A percentile compares a stretch with the other conserved stretches of the same genome.
These are phyloP conservation scores for Epinotia ramella DNA, from an alignment of 2,888 invertebrate species.

Conservation along the genomic window DNA sequence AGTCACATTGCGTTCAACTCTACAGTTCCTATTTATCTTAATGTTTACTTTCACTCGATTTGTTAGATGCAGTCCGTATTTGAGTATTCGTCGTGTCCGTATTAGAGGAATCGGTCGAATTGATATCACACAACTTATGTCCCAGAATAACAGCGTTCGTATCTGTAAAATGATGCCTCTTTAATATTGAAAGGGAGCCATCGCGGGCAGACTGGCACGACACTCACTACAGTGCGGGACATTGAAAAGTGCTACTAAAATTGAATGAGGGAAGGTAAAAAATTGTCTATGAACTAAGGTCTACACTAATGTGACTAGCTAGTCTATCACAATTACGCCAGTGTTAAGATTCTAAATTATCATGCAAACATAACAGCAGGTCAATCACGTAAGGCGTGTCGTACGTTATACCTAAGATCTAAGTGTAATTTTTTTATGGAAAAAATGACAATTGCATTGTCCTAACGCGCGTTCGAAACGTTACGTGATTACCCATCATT, in stretches of 20 bases:
- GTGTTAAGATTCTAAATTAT: slow-evolving; percentile 64
- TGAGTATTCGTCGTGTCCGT: slow-evolving; percentile 57
- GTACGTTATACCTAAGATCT: no score
- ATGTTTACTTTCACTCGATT: slow-evolving; percentile 53
- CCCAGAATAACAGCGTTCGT: slow-evolving; percentile 67
- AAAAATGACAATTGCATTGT: no score
- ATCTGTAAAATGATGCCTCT: slow-evolving; percentile 75
- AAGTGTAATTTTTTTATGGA: no score
- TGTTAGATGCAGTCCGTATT: slow-evolving; percentile 49
- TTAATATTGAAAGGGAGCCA: slow-evolving; percentile 51
- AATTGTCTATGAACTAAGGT: slow-evolving; percentile 49
- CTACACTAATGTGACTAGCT: slow-evolving; percentile 56
- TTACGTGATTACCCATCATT: no score
- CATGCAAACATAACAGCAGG: slow-evolving; percentile 59
- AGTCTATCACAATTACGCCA: slow-evolving; percentile 78
- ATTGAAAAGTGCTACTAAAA: slow-evolving; percentile 55
- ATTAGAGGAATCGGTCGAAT: slow-evolving; percentile 67
- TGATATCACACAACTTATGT: slow-evolving; percentile 65
- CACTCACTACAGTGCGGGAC: slow-evolving; percentile 62
- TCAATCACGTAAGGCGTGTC: no score
- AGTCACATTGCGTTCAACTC: slow-evolving; percentile 52
- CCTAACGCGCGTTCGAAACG: no score
- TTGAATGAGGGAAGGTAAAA: slow-evolving; percentile 47
- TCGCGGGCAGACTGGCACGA: slow-evolving; percentile 45
- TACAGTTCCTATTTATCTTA: slow-evolving; percentile 28